Percentiles rank a stretch among this genome's conserved stretches.
Evolutionary conservation across 2,113 vertebrate genomes (phyloP).

Genomic region (Cololabis saira): DNA sequence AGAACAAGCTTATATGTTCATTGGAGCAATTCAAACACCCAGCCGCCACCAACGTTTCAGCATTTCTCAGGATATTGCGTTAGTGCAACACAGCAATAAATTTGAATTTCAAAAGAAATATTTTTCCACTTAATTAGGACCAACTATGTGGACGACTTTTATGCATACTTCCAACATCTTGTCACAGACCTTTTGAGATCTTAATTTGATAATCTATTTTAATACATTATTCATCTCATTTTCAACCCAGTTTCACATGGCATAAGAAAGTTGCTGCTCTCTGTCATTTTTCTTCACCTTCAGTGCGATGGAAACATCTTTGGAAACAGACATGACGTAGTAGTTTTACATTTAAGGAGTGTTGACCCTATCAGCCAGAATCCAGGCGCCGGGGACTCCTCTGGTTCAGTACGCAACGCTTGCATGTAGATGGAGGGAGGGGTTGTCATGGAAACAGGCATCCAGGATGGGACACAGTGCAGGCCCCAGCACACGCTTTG

Average conservation of each 20-base stretch:
- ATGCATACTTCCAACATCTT: no score
- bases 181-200: no score
- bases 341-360: slow-evolving; percentile 67
- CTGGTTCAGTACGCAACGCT: slow-evolving; percentile 62
- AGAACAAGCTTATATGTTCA: no score
- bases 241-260: neutral
- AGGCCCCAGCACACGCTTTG: slow-evolving; percentile 55
- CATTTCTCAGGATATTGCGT: no score
- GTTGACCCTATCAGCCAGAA: slow-evolving; percentile 79
- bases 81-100: no score
- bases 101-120: no score
- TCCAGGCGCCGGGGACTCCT: slow-evolving; percentile 69
- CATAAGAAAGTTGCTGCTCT: no score
- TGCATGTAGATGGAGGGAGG: slow-evolving; percentile 64
- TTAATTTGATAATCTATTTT: no score
- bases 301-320: slow-evolving; percentile 37
- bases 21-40: no score
- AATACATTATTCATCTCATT: neutral
- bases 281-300: slow-evolving; percentile 29
- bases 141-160: no score
- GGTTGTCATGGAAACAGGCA: slow-evolving; percentile 81
- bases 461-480: slow-evolving; percentile 60
- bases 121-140: no score
- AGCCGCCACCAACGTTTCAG: no score
- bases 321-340: slow-evolving; percentile 56